These are phyloP conservation scores for Uria aalge DNA, from an alignment of 2,113 vertebrate species.

Conservation along the genomic window DNA sequence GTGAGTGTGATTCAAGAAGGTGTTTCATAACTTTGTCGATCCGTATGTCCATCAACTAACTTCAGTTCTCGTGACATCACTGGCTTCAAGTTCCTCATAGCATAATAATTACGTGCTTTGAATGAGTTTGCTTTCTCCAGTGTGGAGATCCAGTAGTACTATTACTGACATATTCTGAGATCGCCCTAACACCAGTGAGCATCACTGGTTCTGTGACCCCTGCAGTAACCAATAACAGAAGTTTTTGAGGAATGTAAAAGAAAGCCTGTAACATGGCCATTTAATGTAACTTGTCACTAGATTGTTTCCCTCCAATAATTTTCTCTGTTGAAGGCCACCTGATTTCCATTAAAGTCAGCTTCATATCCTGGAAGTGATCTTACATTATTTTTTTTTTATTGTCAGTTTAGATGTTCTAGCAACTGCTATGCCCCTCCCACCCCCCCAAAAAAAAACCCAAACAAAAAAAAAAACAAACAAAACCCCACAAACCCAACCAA, in stretches of 20 bases:
- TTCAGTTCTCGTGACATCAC: background rate
- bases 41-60: background rate
- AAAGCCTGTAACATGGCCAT: rapidly evolving
- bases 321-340: background rate
- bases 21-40: background rate
- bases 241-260: background rate
- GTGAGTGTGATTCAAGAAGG: background rate
- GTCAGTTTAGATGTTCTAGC: background rate
- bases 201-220: rapidly evolving
- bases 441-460: background rate
- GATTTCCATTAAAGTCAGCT: background rate
- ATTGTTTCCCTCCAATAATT: background rate
- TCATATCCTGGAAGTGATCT: background rate
- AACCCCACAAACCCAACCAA: background rate
- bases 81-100: background rate
- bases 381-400: background rate
- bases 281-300: background rate
- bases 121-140: background rate
- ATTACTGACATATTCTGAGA: rapidly evolving
- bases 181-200: rapidly evolving
- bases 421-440: background rate
- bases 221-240: background rate
- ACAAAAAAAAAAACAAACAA: background rate
- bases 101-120: background rate
- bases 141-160: background rate